Base-by-base conservation (phyloP, 2,888 invertebrate genomes). In the Danaus chrysippus region DNA sequence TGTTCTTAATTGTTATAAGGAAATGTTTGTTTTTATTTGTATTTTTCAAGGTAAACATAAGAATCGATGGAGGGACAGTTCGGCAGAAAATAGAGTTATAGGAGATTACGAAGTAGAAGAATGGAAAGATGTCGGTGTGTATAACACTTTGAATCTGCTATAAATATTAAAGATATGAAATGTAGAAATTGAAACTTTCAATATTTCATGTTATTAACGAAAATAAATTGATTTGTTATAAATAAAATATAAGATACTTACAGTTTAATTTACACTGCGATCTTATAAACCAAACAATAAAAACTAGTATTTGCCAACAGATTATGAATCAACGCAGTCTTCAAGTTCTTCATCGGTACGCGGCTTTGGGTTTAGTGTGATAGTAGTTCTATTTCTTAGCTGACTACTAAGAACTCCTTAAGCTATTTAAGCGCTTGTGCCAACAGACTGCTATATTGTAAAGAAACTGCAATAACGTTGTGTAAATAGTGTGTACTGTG, bases 101-200 rank as follows among this genome's bases (percentile, higher is more conserved):
- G 92, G 92, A 71, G 95, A 94, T 87, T 94, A 94, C 83, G 94
- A 94, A 75, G 92, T 94, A 72, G 94, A 94, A 86, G 94, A 94
- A 85, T 94, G 94, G 94, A 93, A 94, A 83, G 93, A 94, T 83
- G 91, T 93, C 83, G 93, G 93, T 93, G 79, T 92, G 92, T 53
- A 56, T 53, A 52, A 54, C 34, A 8, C 1, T 54, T 34, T 44
- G 17, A 46, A 12, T 12, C 34, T 42, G 13, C 6, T 58, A 12
- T 3, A 6, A 13, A 23, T 5, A 19, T 67, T 70, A 56, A 19
- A 10, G 0, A 34, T 34, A 34, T 34, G 2, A 34, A 34, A 34
- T 34, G 1, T 34, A 34, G 8, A 34, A 34, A 34, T 5, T 5
- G 1, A 0, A 34, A 0, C 23, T 34, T 1, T 34, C 23, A 34